Evolutionary conservation across 2,113 vertebrate genomes (phyloP), one percentile per base, ranked within the genome.

Genomic region (Catharus fuscescens): DNA sequence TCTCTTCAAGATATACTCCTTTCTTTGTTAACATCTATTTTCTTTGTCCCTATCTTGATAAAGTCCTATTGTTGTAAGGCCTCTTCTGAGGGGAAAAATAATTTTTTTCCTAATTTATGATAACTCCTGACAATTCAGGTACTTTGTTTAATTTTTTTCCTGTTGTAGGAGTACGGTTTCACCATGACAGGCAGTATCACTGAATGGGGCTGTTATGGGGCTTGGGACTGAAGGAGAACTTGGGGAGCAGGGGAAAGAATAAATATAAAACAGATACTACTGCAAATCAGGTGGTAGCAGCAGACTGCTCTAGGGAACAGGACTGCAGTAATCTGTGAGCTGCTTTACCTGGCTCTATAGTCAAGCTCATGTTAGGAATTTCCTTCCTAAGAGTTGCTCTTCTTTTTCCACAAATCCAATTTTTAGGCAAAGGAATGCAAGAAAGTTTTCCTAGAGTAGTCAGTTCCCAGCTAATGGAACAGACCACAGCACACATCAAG

Each of bases 171-270:
- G 12, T 29, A 36, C 6, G 44, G 20, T 8, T 48, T 17, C 40
- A 57, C 12, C 67, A 1, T 23, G 44, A n/a, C 34, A 57, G 40
- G 34, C 31, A 80, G 29, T 38, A 40, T 29, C 15, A 44, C 48
- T 48, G 19, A 81, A 48, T 20, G 14, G 18, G 52, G 5, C 38
- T 85, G 10, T 47, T 64, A 34, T 0, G 9, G 21, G 9, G 7
- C 62, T 82, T 65, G 26, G 24, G 57, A 57, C 36, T 57, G 25
- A 60, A 69, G 25, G 18, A 71, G 19, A 93, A 61, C 4, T 59
- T 0, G 0, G 9, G 36, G 11, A 65, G 6, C 0, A 1, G 12
- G 34, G 28, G 10, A 31, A 71, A 52, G 16, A 61, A 21, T 36
- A 85, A 60, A 76, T 26, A 13, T 38, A 67, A 52, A 84, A 16